These are phyloP conservation scores for Lagopus leucura DNA, from an alignment of 2,113 vertebrate species.

Conservation along the genomic window DNA sequence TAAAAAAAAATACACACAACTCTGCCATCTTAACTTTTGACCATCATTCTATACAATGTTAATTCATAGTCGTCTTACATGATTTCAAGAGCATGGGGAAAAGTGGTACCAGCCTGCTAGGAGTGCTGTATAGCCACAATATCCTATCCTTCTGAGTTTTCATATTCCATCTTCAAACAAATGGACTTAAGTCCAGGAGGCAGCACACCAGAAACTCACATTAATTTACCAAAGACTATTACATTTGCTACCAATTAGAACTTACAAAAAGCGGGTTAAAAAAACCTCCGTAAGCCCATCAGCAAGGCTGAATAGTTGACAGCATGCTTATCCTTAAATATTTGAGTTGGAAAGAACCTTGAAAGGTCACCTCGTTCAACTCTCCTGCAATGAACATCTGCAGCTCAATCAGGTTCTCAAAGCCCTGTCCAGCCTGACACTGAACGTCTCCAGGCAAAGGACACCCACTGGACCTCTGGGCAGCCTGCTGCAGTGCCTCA, in stretches of 20 bases:
- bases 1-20: neutral
- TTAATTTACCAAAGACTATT: neutral
- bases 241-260: neutral
- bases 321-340: no score
- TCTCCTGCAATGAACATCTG: no score
- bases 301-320: neutral
- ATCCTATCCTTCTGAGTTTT: neutral
- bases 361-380: no score
- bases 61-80: neutral
- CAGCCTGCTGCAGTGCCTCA: no score
- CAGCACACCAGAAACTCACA: neutral
- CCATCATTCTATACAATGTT: neutral
- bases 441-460: no score
- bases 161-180: neutral
- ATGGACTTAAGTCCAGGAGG: neutral
- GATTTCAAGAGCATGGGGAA: neutral
- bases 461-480: no score
- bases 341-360: no score
- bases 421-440: no score
- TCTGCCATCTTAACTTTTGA: neutral
- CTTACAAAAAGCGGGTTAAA: neutral
- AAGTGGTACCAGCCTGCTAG: neutral
- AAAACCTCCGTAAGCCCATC: neutral
- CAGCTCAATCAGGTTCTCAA: no score
- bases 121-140: neutral